Evolutionary conservation across 2,888 invertebrate species (phyloP).

Genomic region (Odontocolon sp.): DNA sequence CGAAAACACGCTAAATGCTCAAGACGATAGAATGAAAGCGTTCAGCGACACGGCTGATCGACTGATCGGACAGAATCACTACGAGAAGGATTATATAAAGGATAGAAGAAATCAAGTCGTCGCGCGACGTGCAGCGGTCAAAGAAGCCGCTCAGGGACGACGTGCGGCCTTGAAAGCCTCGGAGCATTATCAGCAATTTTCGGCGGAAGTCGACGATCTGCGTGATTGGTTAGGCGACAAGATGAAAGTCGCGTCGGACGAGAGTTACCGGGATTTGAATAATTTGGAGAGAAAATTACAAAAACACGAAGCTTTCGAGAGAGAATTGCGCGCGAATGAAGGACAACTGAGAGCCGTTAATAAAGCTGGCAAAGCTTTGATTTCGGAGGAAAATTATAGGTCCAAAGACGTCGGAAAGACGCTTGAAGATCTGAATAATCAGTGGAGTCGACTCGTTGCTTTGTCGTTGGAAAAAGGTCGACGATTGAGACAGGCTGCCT

Average conservation of each 20-base stretch:
- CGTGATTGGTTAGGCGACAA: conserved; percentile 96
- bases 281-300: conserved; percentile 96
- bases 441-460: conserved; percentile 89
- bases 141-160: conserved; percentile 88
- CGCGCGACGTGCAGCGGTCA: conserved; percentile 88
- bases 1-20: conserved; percentile 94
- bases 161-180: conserved; percentile 90
- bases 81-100: conserved; percentile 88
- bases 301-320: conserved; percentile 98
- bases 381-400: conserved; percentile 87
- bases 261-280: conserved; percentile 94
- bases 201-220: conserved; percentile 95
- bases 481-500: conserved; percentile 93
- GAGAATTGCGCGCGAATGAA: conserved; percentile 97
- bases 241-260: conserved; percentile 94
- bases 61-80: conserved; percentile 90
- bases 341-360: conserved; percentile 94
- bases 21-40: conserved; percentile 93
- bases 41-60: conserved; percentile 92
- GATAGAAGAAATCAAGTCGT: conserved; percentile 89
- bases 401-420: conserved; percentile 86
- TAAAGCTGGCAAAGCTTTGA: conserved; percentile 88
- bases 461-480: conserved; percentile 87
- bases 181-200: conserved; percentile 95
- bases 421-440: conserved; percentile 87